Evolutionary conservation across 2,113 vertebrate genomes (phyloP).

Genomic region (Scomber colias): DNA sequence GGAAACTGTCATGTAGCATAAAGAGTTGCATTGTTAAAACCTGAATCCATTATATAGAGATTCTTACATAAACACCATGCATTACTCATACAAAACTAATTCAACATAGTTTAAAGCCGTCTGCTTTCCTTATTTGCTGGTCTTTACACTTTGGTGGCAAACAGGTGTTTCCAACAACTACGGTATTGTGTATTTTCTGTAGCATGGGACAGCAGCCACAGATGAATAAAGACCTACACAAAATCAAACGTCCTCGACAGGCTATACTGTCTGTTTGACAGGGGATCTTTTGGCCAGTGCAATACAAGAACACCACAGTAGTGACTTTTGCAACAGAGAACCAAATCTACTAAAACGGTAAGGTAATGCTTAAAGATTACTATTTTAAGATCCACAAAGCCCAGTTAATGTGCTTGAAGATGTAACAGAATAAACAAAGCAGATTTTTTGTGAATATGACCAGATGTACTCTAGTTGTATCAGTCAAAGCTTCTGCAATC

Average conservation of each 20-base stretch:
- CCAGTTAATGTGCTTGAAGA: background rate
- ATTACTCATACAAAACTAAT: conserved; percentile 31
- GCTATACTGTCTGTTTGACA: background rate
- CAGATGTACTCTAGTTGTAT: background rate
- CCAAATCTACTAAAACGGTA: background rate
- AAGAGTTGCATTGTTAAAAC: conserved; percentile 43
- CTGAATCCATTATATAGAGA: conserved; percentile 31
- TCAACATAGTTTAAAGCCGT: conserved; percentile 17
- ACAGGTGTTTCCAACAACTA: background rate
- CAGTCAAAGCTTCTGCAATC: background rate
- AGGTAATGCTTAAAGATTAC: background rate
- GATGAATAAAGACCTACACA: background rate
- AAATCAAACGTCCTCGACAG: background rate
- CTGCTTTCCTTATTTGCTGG: conserved; percentile 9
- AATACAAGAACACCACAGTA: background rate
- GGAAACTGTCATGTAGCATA: conserved; percentile 33
- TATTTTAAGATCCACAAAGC: background rate
- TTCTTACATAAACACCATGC: conserved; percentile 31
- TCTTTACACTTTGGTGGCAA: conserved; percentile 14
- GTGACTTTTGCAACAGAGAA: background rate
- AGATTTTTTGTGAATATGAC: too few relatives aligned
- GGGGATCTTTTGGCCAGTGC: background rate
- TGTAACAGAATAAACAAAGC: background rate
- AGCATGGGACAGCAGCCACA: conserved; percentile 6
- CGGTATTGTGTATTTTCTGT: background rate